Evolutionary conservation across 2,888 invertebrate genomes (phyloP).

Genomic region (Disparrhopalites patrizii): DNA sequence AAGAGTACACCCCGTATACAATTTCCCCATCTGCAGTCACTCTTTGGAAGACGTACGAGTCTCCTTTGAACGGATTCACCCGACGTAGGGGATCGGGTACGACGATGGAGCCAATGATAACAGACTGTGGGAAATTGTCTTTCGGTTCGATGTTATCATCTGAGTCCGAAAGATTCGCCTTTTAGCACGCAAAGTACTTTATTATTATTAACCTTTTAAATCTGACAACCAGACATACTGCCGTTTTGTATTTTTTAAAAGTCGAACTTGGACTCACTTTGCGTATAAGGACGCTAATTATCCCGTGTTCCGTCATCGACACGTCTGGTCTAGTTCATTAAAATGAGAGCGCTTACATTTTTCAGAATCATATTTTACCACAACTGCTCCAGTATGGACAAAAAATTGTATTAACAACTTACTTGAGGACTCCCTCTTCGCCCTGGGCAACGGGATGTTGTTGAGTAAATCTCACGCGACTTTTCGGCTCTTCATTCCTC

Average conservation of each 20-base stretch:
- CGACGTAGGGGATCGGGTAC: conserved; percentile 31
- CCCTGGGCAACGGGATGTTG: neutral
- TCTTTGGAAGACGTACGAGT: conserved; percentile 35
- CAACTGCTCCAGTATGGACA: neutral
- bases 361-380: neutral
- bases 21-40: conserved; percentile 38
- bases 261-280: conserved; percentile 3
- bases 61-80: conserved; percentile 32
- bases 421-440: neutral
- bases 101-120: conserved; percentile 33
- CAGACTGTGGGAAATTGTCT: conserved; percentile 17
- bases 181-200: neutral
- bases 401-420: neutral
- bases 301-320: conserved; percentile 37
- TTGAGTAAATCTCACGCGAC: neutral
- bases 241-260: neutral
- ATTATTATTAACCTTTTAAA: neutral
- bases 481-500: no score
- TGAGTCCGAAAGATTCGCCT: conserved; percentile 4
- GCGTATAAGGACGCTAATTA: conserved; percentile 31
- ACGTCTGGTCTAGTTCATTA: conserved; percentile 28
- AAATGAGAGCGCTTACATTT: neutral
- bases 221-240: no score
- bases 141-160: neutral
- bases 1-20: conserved; percentile 31